Evolutionary conservation across 2,888 invertebrate species (phyloP), one percentile per base, ranked within the genome.

Genomic region (Hofmannophila pseudospretella): DNA sequence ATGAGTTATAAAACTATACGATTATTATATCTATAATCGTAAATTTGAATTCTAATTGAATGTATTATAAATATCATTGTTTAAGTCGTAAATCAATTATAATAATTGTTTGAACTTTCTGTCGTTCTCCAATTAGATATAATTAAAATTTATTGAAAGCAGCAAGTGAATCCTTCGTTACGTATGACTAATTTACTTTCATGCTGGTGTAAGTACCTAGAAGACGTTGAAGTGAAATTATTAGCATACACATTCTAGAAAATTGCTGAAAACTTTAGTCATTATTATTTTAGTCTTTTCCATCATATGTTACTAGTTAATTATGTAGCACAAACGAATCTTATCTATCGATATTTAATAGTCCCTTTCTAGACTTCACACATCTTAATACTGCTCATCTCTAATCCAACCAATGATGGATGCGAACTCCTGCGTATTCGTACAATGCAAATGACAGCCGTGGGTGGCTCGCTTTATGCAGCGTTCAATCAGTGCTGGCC

Each of bases 381-480:
- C 5, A 5, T 16, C 22, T 3, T n/a, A n/a, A 22, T 23, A 8
- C 4, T 19, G 10, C 10, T 16, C 9, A 9, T 16, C 3, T 33
- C 26, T 33, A 13, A n/a, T 16, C 12, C 16, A 16, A 16, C 5
- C 3, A 16, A n/a, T 16, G 3, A 16, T 16, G 5, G 16, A 16
- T n/a, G n/a, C 16, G 14, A 25, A 12, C 22, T 32, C 22, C 32
- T 9, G 25, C 11, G 14, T 33, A 22, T 51, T 51, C 47, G 53
- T 62, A 65, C 62, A 68, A 68, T 72, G 70, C 64, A 59, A 67
- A 64, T 59, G 72, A 69, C 66, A 61, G 63, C 54, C 47, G 77
- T 79, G 80, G 78, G 82, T 80, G 81, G 84, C 60, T 48, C 59
- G 56, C 54, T 79, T 76, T 76, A 73, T 72, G 61, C 54, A 59